Evolutionary conservation across 2,888 invertebrate species (phyloP).

Genomic region (Melieria crassipennis): DNA sequence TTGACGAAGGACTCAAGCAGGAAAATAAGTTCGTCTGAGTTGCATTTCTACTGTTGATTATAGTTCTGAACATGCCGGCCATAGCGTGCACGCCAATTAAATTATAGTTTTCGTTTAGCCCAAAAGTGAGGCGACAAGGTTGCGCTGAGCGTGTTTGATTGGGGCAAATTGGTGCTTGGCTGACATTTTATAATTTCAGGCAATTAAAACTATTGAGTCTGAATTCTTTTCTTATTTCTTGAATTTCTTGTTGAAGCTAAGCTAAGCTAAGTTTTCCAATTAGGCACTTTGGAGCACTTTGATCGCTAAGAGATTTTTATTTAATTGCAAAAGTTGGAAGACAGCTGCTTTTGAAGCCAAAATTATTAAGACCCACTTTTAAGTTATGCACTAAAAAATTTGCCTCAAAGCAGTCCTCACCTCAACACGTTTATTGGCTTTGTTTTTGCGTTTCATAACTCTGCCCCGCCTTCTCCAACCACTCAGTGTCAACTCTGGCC

Average conservation of each 20-base stretch:
- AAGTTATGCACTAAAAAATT: too few species aligned
- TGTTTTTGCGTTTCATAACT: neutral
- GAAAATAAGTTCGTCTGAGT: too few species aligned
- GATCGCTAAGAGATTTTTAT: neutral
- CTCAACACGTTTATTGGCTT: neutral
- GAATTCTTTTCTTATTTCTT: neutral
- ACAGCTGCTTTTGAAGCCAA: too few species aligned
- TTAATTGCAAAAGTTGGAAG: neutral
- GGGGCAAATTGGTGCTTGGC: conserved; percentile 1
- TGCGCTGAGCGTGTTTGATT: neutral
- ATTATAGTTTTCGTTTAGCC: conserved; percentile 12
- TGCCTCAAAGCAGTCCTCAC: too few species aligned
- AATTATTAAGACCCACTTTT: too few species aligned
- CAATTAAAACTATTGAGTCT: conserved; percentile 10
- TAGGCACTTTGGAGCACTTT: neutral
- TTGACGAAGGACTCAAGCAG: too few species aligned
- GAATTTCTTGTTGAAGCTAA: neutral
- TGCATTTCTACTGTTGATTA: too few species aligned
- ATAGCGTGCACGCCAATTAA: conserved; percentile 17
- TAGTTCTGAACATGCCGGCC: too few species aligned
- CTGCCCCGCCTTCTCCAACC: too few species aligned
- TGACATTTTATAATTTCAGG: neutral
- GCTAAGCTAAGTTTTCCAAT: neutral
- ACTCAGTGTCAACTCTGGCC: too few species aligned
- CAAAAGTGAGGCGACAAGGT: neutral